Evolutionary conservation across 2,113 vertebrate genomes (phyloP), one percentile per base, ranked within the genome.

Genomic region (Microcebus ravelobensis): DNA sequence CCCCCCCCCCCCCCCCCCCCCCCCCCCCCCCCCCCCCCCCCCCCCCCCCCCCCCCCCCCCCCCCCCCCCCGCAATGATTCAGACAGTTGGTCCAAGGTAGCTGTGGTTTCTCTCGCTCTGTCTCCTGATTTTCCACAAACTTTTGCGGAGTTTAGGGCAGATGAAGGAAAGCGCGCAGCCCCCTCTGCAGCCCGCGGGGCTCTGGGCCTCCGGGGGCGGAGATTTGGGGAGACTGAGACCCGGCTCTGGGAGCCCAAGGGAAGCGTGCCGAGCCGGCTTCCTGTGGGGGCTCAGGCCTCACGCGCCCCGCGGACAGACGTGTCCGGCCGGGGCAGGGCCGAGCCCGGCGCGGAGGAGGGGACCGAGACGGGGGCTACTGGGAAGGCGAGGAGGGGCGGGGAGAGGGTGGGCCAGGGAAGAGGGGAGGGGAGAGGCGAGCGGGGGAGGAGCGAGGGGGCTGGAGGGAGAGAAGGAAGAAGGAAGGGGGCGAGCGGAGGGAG

Each of bases 301-400:
- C 80, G 90, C 92, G 96, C 97, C 97, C 97, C 87, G 96, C 87
- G 87, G 92, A 97, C 96, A 90, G 96, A 96, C 96, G 97, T 96
- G 97, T 98, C 97, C 97, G 89, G 97, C 96, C 93, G 39, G 2
- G 86, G 88, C 87, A 17, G 89, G 36, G 50, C 50, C 1, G 17
- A 83, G 76, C 36, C 82, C 2, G 20, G 48, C 68, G 57, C 70
- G 31, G 91, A 91, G 95, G 95, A 90, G 89, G 97, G 97, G 94
- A 84, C 90, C n/a, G 14, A 14, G 18, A 67, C 71, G 83, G 85
- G 70, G 31, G 65, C 45, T 36, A 52, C 36, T n/a, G 91, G 90
- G 84, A 76, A 76, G 71, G 70, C 88, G 92, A 93, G 82, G 82
- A 79, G 96, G 90, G 89, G 94, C 80, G 94, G 97, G 97, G 97